Evolutionary conservation across 2,888 invertebrate genomes (phyloP), one percentile per base, ranked within the genome.

Genomic region (Noctua janthe): DNA sequence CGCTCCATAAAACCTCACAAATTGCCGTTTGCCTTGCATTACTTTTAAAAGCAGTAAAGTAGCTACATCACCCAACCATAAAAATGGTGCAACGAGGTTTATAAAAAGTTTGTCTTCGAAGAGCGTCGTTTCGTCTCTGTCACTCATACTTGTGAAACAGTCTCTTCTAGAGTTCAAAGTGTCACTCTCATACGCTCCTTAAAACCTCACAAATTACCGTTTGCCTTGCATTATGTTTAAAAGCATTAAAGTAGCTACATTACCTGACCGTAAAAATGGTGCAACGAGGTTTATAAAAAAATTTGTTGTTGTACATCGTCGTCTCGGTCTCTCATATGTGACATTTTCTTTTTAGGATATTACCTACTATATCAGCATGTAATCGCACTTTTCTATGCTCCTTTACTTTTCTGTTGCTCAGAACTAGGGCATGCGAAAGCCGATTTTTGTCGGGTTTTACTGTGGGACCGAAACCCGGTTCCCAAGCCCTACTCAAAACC

Each of bases 1-100:
- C 47, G 54, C n/a, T 62, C 39, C 54, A 84, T 74, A 84, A 82
- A 84, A 35, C n/a, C 20, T 54, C 71, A 64, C 35, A 69, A 72
- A 62, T 69, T 20, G 51, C 66, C 29, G 23, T n/a, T 64, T 29
- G 54, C 13, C 35, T 77, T 81, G 70, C 62, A 64, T 84, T 54
- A 78, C 35, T 56, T 56, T 54, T 47, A 76, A 23, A 51, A 84
- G 43, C n/a, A 59, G 8, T 23, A 84, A 54, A 47, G 49, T 15
- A 47, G 7, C 76, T 20, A 10, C 82, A 62, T 17, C 69, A 20
- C 7, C 51, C 23, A 1, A 51, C n/a, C 47, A 15, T 69, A 64
- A 49, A 13, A 17, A 64, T 29, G 8, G 5, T 17, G 2, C 23
- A 39, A 62, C 0, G 3, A 43, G 2, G 8, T 59, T 66, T 29